Conservation (phyloP, 2,797 vertebrate species). For the Sebastes hubbsi region DNA sequence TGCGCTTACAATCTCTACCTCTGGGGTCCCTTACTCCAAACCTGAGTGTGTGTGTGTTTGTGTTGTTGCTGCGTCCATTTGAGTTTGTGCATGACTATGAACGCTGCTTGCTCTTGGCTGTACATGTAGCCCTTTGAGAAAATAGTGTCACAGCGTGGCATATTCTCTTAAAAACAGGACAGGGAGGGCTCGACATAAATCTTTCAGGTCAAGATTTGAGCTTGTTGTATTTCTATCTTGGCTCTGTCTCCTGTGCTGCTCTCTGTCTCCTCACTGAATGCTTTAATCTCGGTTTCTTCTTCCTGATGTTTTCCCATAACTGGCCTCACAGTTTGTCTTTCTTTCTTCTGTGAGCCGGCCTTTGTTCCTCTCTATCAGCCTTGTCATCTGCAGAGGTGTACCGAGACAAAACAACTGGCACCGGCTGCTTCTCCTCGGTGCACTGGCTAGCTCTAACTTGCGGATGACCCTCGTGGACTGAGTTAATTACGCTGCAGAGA, state of each 20-base stretch:
- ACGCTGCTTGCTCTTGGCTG: conserved; percentile 62
- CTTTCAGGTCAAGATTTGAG: conserved; percentile 64
- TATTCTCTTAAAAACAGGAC: conserved; percentile 67
- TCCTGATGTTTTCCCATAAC: conserved; percentile 50
- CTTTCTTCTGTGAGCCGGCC: conserved; percentile 11
- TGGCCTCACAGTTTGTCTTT: conserved; percentile 42
- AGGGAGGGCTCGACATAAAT: conserved; percentile 55
- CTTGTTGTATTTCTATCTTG: conserved; percentile 34
- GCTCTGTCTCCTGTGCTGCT: conserved; percentile 21
- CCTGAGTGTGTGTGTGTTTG: conserved; percentile 27
- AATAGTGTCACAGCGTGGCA: conserved; percentile 63
- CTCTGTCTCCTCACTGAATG: conserved; percentile 29
- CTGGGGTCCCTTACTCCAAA: conserved; percentile 67
- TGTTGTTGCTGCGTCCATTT: conserved; percentile 60
- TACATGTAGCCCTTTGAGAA: conserved; percentile 67
- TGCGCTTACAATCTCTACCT: conserved; percentile 66
- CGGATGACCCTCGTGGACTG: conserved; percentile 40
- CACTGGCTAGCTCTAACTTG: conserved; percentile 46
- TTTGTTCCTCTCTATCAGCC: conserved; percentile 65
- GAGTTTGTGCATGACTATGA: conserved; percentile 62
- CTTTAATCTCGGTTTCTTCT: conserved; percentile 52
- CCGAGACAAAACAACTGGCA: conserved; percentile 67
- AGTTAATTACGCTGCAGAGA: conserved; percentile 55
- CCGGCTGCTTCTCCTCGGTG: conserved; percentile 27
- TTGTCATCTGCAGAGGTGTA: conserved; percentile 63